Base-by-base conservation (phyloP, 1,140 invertebrate species). In the Sycophaga agraensis region DNA sequence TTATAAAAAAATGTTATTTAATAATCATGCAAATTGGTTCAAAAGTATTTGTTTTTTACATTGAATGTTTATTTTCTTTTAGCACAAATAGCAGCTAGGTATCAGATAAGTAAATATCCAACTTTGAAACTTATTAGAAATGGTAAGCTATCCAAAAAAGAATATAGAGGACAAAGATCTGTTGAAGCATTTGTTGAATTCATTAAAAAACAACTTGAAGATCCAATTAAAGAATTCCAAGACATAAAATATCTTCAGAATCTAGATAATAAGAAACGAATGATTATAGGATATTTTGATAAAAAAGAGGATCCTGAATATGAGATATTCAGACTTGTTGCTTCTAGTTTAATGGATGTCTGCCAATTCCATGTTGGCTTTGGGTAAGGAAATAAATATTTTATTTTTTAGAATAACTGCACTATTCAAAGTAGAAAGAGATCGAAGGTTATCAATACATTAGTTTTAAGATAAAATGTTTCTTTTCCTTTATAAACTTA, bases 51-150 rank as follows among this genome's bases (percentile, higher is more conserved):
- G 4, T 31, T 31, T 31, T 6, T 31, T 31, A 31, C 11, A 31
- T 11, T 31, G 11, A 31, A 31, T 31, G 4, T 31, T 31, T 31
- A 6, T 31, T 55, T 67, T 63, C 65, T 61, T 76, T 76, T 66
- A 92, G 91, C 85, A 69, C 82, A 85, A 49, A 84, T 99, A 49
- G 92, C 96, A 8, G 87, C 88, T 9, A 86, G 92, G 67, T 99
- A 96, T 81, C 93, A 98, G 70, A 97, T 99, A 43, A 92, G 88
- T 14, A 99, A 99, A 84, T 99, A 99, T 83, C 98, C 98, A 21
- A 99, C 98, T 14, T 79, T 99, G 34, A 99, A 99, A 82, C 80
- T 99, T 17, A 92, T 99, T 71, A 86, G 93, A 28, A 97, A 97
- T 87, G 97, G 97, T 1, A 87, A 96, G 70, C 86, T 93, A 8